phyloP scores from a whole-genome alignment of 2,888 invertebrate genomes.

The Dysmachus trigonus region DNA sequence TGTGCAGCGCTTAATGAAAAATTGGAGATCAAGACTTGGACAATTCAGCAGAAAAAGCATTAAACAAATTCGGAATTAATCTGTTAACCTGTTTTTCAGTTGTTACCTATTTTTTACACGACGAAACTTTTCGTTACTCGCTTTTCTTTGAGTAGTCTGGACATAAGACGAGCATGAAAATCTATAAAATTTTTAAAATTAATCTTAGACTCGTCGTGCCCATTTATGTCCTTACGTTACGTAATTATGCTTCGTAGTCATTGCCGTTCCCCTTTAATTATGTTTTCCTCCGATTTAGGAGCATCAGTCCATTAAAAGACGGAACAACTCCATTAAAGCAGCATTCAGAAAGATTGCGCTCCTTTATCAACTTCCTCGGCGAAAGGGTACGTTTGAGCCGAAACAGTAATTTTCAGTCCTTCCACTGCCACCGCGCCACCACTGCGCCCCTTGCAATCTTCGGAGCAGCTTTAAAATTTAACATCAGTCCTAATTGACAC shows the following conservation, averaged over 20 bases:
- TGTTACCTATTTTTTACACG: no score
- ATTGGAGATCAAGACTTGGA: no score
- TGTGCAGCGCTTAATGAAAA: background rate
- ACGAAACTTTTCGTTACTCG: no score
- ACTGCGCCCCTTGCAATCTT: background rate
- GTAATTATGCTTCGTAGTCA: background rate
- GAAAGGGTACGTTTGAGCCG: background rate
- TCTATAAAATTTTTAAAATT: background rate
- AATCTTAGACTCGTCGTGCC: background rate
- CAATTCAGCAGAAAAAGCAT: no score
- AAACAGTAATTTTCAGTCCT: background rate
- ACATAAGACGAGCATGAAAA: background rate
- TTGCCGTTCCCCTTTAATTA: background rate
- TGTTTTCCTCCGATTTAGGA: background rate
- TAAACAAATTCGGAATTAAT: no score
- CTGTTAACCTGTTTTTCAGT: no score
- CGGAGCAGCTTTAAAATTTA: background rate
- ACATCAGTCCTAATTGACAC: background rate
- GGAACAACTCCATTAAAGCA: background rate
- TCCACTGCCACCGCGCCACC: background rate
- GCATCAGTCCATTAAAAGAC: background rate
- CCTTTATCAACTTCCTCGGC: background rate
- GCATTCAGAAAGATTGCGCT: background rate
- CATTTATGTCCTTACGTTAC: background rate
- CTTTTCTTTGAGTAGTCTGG: no score